Conservation (phyloP, 2,113 vertebrate genomes). For the Dipodomys ordii region DNA sequence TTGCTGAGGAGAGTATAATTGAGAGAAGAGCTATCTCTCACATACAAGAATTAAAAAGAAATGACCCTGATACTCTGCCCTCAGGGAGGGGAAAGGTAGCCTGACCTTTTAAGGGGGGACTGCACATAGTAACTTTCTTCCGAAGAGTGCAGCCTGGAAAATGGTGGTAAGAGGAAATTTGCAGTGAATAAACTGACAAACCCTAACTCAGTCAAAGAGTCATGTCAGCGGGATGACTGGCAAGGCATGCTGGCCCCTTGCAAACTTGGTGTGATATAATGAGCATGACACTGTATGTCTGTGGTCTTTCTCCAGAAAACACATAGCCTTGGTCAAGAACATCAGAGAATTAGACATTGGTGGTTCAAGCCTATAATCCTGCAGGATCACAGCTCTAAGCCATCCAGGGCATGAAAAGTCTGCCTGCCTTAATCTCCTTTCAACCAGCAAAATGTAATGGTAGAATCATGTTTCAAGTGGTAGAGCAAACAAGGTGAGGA, state of each 20-base stretch:
- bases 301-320: not conserved
- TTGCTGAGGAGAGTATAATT: not conserved
- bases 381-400: no score
- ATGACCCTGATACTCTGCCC: not conserved
- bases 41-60: not conserved
- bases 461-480: no score
- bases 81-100: not conserved
- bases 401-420: no score
- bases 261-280: not conserved
- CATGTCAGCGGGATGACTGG: not conserved
- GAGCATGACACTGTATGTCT: not conserved
- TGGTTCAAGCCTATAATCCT: no score
- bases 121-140: no score
- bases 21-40: not conserved
- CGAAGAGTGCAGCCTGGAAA: no score
- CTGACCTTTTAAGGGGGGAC: no score
- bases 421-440: no score
- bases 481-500: no score
- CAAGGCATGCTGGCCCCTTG: not conserved
- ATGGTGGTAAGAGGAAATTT: not conserved
- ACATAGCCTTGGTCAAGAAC: not conserved
- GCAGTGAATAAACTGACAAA: not conserved
- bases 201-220: not conserved
- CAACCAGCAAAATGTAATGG: no score
- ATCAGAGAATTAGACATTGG: not conserved